Evolutionary conservation across 2,113 vertebrate genomes (phyloP).

Genomic region (Pluvialis apricaria): DNA sequence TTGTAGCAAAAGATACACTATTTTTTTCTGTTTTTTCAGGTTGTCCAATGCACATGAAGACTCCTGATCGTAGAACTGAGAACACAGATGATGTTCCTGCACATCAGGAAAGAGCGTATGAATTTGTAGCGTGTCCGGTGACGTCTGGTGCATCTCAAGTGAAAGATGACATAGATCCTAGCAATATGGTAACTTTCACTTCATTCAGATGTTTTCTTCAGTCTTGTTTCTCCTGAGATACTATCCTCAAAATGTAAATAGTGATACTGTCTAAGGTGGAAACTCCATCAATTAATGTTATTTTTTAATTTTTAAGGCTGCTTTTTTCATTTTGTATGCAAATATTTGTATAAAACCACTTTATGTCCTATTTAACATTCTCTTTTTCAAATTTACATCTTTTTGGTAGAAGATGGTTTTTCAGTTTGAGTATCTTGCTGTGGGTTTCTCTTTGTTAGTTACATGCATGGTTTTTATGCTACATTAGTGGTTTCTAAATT

Average conservation of each 20-base stretch:
- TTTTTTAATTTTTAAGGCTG: neutral
- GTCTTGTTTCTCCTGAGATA: neutral
- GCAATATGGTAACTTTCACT: constrained; percentile 85
- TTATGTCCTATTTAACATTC: neutral
- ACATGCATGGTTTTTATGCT: neutral
- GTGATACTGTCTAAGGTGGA: neutral
- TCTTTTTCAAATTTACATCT: neutral
- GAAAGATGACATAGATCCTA: constrained; percentile 82
- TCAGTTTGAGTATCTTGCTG: neutral
- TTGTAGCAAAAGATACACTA: neutral
- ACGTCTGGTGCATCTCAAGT: constrained; percentile 53
- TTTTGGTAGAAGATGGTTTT: neutral
- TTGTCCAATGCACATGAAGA: constrained; percentile 76
- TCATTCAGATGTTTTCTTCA: neutral
- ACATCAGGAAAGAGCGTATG: constrained; percentile 85
- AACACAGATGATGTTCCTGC: constrained; percentile 66
- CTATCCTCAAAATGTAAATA: neutral
- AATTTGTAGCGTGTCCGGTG: constrained; percentile 87
- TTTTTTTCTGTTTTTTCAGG: constrained; percentile 47
- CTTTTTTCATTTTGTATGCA: neutral
- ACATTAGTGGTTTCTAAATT: neutral
- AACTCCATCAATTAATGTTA: neutral
- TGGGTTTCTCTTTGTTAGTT: neutral
- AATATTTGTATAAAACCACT: neutral
- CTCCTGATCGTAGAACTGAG: neutral